Conservation (phyloP, 2,113 vertebrate genomes). For the Nyctibius bracteatus region DNA sequence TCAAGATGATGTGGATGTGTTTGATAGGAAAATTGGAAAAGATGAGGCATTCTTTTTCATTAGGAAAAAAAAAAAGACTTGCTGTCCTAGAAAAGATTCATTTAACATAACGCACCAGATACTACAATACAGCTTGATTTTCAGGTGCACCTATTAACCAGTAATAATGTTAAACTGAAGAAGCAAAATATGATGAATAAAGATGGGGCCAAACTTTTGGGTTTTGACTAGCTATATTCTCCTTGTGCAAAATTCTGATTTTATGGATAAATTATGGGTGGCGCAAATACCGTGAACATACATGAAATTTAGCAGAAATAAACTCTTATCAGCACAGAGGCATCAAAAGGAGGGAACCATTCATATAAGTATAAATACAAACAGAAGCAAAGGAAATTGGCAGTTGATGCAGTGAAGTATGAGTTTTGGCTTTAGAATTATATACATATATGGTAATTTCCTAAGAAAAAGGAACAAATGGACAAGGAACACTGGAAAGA, state of each 20-base stretch:
- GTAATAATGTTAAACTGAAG: conserved; percentile 71
- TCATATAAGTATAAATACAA: not conserved
- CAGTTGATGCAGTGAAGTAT: not conserved
- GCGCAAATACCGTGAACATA: not conserved
- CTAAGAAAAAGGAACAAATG: not conserved
- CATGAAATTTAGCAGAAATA: conserved; percentile 26
- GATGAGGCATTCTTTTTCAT: conserved; percentile 72
- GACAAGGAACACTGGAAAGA: not conserved
- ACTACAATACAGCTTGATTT: conserved; percentile 75
- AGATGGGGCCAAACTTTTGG: conserved; percentile 53
- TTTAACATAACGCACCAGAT: conserved; percentile 66
- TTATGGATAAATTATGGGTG: conserved; percentile 17
- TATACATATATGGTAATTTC: not conserved
- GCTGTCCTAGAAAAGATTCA: conserved; percentile 65
- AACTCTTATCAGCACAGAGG: conserved; percentile 3
- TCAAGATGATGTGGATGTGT: conserved; percentile 66
- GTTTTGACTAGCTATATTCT: conserved; percentile 48
- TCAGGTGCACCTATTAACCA: conserved; percentile 73
- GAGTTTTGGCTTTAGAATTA: not conserved
- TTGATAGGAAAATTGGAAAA: conserved; percentile 76
- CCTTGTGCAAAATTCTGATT: conserved; percentile 42
- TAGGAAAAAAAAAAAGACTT: conserved; percentile 57
- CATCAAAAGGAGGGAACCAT: not conserved
- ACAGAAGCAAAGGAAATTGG: not conserved
- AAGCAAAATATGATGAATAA: conserved; percentile 67